Evolutionary conservation across 2,797 vertebrate species (phyloP).

Genomic region (Halcyon leucocephala): DNA sequence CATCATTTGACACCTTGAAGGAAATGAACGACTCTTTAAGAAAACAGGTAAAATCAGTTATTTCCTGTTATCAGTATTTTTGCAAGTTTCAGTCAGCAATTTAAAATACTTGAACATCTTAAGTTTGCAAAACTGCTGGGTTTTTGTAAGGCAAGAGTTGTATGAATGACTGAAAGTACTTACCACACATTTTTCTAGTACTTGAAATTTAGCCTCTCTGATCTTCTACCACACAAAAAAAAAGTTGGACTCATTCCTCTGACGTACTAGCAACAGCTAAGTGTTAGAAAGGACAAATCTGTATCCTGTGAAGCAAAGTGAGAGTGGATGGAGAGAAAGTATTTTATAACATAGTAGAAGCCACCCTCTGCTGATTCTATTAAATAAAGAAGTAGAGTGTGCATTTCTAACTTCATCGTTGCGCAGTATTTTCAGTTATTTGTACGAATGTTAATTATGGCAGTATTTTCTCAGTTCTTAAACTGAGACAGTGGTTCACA

Average conservation of each 20-base stretch:
- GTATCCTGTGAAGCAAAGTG: background rate
- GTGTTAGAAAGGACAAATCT: background rate
- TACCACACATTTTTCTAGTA: background rate
- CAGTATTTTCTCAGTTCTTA: background rate
- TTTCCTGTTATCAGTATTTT: background rate
- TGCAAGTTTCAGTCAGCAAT: background rate
- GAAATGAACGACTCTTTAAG: conserved; percentile 88
- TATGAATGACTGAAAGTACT: background rate
- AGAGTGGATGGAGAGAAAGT: background rate
- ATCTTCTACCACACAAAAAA: background rate
- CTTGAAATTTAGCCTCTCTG: background rate
- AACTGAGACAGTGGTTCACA: background rate
- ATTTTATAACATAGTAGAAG: background rate
- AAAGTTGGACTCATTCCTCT: background rate
- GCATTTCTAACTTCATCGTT: background rate
- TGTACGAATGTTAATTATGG: background rate
- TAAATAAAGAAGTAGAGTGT: background rate
- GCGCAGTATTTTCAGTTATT: background rate
- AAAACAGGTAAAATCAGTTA: conserved; percentile 82
- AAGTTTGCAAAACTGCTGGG: background rate
- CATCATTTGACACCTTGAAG: conserved; percentile 87
- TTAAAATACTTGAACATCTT: background rate
- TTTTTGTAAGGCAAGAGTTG: background rate
- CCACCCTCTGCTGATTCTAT: background rate
- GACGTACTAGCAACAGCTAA: background rate